Evolutionary conservation across 2,797 vertebrate species (phyloP), one percentile per base, ranked within the genome.

Genomic region (Siniperca scherzeri): DNA sequence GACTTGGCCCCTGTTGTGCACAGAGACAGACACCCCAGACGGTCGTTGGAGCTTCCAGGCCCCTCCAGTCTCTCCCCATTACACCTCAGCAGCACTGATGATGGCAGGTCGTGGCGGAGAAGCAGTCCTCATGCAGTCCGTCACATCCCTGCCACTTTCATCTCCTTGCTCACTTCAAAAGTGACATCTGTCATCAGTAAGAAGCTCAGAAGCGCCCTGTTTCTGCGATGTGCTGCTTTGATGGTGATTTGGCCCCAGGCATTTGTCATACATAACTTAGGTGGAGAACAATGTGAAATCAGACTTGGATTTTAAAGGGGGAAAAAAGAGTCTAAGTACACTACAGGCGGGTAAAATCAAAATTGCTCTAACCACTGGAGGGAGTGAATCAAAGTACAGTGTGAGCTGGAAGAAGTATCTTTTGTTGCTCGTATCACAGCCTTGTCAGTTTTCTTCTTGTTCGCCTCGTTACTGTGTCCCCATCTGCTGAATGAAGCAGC

Each of bases 191-290:
- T 96, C 85, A 88, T 96, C 94, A 90, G 89, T 96, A 81, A 96
- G 97, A 96, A 96, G 96, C 96, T 97, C 94, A 95, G 94, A 97
- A 96, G 95, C 94, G 56, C 92, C 89, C 85, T 94, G 93, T 96
- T 95, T 90, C 92, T 93, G 93, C 93, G 88, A 93, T 95, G 94
- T 89, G 89, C 84, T 30, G 93, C 95, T 97, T 97, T 96, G 96
- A 97, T 94, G 94, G 95, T 94, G 95, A 96, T 95, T 94, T 95
- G 93, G 96, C 96, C 96, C 91, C 87, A 81, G 97, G 96, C 96
- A 0, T 96, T 97, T 96, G 96, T 97, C 96, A 97, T 95, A 95
- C 95, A 96, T 96, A 96, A 95, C 94, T 96, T 96, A 96, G 93
- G 78, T 95, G 93, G 95, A 96, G 97, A 97, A 97, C 96, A 96